Conservation (phyloP, 2,797 vertebrate genomes). For the Eutrigla gurnardus region DNA sequence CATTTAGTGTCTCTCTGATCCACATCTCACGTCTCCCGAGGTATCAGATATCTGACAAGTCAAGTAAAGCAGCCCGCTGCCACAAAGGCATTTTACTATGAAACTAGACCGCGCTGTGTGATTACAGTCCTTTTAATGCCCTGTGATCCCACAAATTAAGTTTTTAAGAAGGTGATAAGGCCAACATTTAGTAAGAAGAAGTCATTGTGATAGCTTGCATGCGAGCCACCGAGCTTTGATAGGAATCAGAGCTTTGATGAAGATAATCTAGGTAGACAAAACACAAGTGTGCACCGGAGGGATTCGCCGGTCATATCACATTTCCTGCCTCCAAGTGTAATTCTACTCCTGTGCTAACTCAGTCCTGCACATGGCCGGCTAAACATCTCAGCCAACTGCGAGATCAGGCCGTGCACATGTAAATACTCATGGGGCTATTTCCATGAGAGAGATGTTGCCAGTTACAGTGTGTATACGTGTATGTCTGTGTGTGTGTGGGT, state of each 20-base stretch:
- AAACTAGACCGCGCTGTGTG: constrained; percentile 12
- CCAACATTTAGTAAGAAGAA: constrained; percentile 20
- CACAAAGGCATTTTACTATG: constrained; percentile 56
- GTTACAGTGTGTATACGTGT: background rate
- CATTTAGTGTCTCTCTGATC: constrained; percentile 52
- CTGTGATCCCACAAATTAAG: background rate
- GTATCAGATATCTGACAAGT: constrained; percentile 51
- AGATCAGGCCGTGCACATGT: constrained; percentile 67
- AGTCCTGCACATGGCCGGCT: constrained; percentile 60
- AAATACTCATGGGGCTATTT: constrained; percentile 66
- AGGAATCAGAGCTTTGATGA: constrained; percentile 61
- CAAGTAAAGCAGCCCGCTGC: constrained; percentile 35
- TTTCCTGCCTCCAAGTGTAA: constrained; percentile 83
- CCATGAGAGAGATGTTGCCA: constrained; percentile 42
- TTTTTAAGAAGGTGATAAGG: constrained; percentile 16
- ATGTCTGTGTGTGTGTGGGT: constrained; percentile 21
- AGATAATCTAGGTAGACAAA: constrained; percentile 74
- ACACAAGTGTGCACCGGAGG: constrained; percentile 57
- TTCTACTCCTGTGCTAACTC: constrained; percentile 81
- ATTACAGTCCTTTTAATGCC: constrained; percentile 25
- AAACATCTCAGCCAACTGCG: constrained; percentile 57
- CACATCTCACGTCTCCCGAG: constrained; percentile 30
- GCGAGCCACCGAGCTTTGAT: constrained; percentile 26
- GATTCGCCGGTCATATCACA: constrained; percentile 70
- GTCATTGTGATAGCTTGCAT: constrained; percentile 12